Base-by-base conservation (phyloP, 2,797 vertebrate genomes). In the Protonibea diacanthus region DNA sequence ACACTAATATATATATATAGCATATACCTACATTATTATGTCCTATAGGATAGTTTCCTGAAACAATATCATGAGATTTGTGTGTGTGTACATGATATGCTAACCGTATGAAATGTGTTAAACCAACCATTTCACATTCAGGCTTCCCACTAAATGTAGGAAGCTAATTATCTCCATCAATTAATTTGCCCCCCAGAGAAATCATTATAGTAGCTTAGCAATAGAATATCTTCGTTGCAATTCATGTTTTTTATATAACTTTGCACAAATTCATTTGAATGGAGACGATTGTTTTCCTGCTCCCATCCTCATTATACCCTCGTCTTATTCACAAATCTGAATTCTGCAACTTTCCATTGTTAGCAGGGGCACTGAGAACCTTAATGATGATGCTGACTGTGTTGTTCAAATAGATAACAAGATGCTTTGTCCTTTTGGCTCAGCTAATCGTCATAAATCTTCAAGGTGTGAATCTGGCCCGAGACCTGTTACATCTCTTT, bases 131-230 rank as follows among this genome's bases (percentile, higher is more conserved):
- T 61, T 7, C 11, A 8, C 44, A 65, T 18, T 47, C 25, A 72
- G 21, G 55, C 65, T 42, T 53, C 49, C 21, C 18, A 23, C 11
- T 59, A n/a, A 64, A 51, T 33, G 13, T 45, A 72, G 23, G 20
- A 79, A 55, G 8, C 18, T 40, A 52, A 59, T 38, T 12, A 8
- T 51, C 62, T 60, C n/a, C 40, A 15, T 61, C 20, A 3, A 45
- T 12, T 69, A 13, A 57, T 81, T 45, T 78, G 11, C 33, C 56
- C 25, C 17, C 55, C 33, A 44, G 20, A 77, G 33, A 52, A 64
- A 12, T 71, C 56, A 40, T 69, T 73, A 5, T 21, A 53, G 66
- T 74, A 58, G 14, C 51, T 70, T 40, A 55, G 55, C 38, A 82
- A 38, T 48, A 38, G 38, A 44, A 11, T 25, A 27, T 15, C 3